Conservation (phyloP, 2,113 vertebrate species). For the Penelope pileata region DNA sequence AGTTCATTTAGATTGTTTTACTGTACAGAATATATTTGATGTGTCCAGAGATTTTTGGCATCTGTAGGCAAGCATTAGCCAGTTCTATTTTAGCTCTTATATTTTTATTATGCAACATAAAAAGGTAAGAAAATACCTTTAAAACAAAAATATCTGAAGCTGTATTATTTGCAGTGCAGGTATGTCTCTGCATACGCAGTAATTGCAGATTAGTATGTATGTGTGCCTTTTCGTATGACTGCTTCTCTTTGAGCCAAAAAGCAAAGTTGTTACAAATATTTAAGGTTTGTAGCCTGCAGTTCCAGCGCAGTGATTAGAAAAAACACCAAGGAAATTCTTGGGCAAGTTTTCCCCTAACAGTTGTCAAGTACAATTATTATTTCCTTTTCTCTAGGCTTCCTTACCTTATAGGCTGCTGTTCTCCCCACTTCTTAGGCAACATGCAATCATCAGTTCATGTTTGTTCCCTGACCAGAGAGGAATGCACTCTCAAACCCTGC, state of each 20-base stretch:
- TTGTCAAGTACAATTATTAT: not conserved
- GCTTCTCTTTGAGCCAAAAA: not conserved
- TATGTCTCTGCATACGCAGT: not conserved
- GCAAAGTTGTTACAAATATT: not conserved
- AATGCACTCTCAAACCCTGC: not conserved
- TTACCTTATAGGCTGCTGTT: not conserved
- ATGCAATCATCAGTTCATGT: not conserved
- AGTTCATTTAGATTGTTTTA: not conserved
- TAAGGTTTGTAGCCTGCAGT: not conserved
- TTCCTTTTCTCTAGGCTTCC: not conserved
- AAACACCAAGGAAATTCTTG: not conserved
- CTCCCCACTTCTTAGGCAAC: not conserved
- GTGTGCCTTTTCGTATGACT: not conserved
- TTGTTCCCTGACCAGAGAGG: not conserved
- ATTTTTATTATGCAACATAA: not conserved
- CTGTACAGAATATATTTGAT: not conserved
- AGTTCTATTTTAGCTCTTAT: not conserved
- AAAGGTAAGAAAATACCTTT: not conserved
- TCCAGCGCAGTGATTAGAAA: not conserved
- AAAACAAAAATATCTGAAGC: not conserved
- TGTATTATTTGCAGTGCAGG: not conserved
- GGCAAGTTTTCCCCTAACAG: not conserved
- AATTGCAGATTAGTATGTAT: not conserved
- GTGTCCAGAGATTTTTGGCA: not conserved
- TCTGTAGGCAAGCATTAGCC: not conserved